Evolutionary conservation across 1,140 invertebrate species (phyloP).

Genomic region (Drosophila serrata): DNA sequence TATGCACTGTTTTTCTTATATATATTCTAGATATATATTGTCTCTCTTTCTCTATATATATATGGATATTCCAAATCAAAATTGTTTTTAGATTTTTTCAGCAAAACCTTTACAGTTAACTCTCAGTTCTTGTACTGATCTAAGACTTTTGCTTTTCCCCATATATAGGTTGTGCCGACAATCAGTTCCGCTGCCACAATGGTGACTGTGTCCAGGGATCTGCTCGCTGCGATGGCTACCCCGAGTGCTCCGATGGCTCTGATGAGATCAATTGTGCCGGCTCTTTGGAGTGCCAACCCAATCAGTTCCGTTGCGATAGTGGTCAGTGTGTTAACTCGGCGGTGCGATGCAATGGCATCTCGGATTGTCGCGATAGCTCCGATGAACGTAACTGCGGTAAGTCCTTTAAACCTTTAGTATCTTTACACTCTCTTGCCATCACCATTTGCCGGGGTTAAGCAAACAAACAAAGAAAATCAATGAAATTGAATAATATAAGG

Average conservation of each 20-base stretch:
- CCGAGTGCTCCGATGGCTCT: conserved; percentile 90
- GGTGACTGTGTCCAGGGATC: conserved; percentile 90
- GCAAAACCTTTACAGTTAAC: not conserved
- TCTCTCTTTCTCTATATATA: not conserved
- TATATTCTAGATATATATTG: not conserved
- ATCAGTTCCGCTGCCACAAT: conserved; percentile 86
- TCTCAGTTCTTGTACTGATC: not conserved
- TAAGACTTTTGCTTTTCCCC: not conserved
- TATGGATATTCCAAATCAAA: conserved; percentile 8
- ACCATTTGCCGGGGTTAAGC: not conserved
- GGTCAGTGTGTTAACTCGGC: conserved; percentile 86
- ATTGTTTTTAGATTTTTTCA: conserved; percentile 16
- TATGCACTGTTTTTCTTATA: conserved; percentile 16
- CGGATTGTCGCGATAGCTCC: conserved; percentile 90
- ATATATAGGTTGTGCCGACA: conserved; percentile 85
- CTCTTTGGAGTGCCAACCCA: conserved; percentile 80
- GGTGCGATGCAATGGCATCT: conserved; percentile 88
- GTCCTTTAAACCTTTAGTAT: conserved; percentile 63
- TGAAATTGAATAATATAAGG: conserved; percentile 45
- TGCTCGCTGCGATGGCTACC: conserved; percentile 89
- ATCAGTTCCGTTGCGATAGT: conserved; percentile 86
- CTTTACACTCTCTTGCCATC: not conserved
- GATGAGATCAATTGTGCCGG: conserved; percentile 89
- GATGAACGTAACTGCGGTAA: conserved; percentile 90
- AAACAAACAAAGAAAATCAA: not conserved